Evolutionary conservation across 2,113 vertebrate genomes (phyloP).

Genomic region (Cyanoramphus novaezelandiae): DNA sequence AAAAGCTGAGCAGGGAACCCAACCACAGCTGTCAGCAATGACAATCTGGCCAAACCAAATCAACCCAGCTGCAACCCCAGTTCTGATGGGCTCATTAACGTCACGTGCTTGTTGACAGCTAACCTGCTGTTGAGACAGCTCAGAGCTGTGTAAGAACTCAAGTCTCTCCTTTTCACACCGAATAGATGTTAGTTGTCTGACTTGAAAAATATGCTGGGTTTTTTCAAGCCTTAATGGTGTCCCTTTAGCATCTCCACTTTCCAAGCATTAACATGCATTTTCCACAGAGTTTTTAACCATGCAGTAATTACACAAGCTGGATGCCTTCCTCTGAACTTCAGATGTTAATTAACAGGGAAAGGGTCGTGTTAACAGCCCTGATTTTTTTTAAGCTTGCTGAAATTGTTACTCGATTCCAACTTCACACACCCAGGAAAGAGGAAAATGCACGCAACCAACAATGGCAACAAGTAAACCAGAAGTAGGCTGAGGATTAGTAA

Average conservation of each 20-base stretch:
- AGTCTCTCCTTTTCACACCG: background rate
- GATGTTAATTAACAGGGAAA: background rate
- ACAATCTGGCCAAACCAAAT: background rate
- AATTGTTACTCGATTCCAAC: background rate
- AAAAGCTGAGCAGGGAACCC: background rate
- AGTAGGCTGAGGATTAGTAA: background rate
- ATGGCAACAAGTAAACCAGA: background rate
- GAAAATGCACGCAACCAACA: background rate
- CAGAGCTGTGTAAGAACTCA: background rate
- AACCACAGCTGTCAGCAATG: background rate
- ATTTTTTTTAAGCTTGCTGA: background rate
- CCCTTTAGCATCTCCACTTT: background rate
- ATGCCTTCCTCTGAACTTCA: background rate
- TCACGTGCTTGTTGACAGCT: background rate
- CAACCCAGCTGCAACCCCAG: background rate
- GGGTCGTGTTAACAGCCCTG: background rate
- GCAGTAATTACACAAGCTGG: background rate
- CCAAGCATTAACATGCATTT: background rate
- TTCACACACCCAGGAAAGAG: background rate
- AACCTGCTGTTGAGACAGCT: background rate
- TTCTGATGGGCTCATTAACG: background rate
- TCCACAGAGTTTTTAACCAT: background rate
- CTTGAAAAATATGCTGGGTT: background rate
- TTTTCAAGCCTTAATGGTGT: background rate
- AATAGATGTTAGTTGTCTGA: background rate